Evolutionary conservation across 1,140 invertebrate species (phyloP).

Genomic region (Apolygus lucorum): DNA sequence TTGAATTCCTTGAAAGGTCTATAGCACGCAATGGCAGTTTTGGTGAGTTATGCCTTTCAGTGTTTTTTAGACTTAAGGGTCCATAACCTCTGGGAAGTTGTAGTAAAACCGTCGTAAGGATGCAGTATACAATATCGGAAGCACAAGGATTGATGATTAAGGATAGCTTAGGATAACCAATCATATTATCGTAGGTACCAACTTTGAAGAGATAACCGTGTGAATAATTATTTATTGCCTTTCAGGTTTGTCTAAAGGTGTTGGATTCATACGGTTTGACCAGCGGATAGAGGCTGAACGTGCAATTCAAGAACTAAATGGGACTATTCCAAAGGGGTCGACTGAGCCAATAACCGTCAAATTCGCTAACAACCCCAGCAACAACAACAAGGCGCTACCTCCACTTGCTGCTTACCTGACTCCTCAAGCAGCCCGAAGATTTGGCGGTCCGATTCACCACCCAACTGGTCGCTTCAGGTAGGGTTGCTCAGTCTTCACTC

Average conservation of each 20-base stretch:
- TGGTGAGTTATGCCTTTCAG: too few species aligned
- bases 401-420: conserved; percentile 87
- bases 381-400: conserved; percentile 78
- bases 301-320: conserved; percentile 95
- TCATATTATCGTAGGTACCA: too few species aligned
- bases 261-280: conserved; percentile 98
- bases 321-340: conserved; percentile 90
- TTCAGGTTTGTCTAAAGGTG: conserved; percentile 73
- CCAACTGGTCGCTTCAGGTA: conserved; percentile 87
- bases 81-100: not conserved
- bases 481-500: conserved; percentile 55
- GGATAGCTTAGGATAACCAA: too few species aligned
- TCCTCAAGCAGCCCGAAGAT: conserved; percentile 66
- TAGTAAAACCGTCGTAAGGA: conserved; percentile 15
- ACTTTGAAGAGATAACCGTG: too few species aligned
- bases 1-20: too few species aligned
- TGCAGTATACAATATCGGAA: too few species aligned
- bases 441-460: conserved; percentile 87
- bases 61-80: too few species aligned
- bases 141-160: too few species aligned
- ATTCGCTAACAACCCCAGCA: conserved; percentile 98
- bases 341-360: conserved; percentile 98
- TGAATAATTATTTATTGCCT: too few species aligned
- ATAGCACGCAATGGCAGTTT: too few species aligned
- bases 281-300: conserved; percentile 93